Percentiles rank a stretch among this genome's conserved stretches.
Evolutionary conservation across 1,140 invertebrate species (phyloP).

Genomic region (Tetragnatha versicolor): DNA sequence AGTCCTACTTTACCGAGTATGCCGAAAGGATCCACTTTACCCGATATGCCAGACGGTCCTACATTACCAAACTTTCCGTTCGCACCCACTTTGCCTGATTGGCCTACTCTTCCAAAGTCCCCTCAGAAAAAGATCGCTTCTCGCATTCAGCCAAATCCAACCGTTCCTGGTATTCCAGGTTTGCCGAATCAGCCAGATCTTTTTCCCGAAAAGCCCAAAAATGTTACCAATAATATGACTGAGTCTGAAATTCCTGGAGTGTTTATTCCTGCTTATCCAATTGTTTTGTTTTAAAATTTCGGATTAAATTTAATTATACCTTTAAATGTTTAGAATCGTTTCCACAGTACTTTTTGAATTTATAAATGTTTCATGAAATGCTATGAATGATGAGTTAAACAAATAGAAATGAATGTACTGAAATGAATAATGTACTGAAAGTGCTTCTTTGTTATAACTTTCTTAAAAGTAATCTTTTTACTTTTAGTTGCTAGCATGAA

Average conservation of each 20-base stretch:
- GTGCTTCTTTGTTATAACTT: too few species aligned
- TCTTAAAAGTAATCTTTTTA: too few species aligned
- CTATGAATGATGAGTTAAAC: too few species aligned
- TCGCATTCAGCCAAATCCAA: conserved; percentile 28
- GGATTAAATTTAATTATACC: too few species aligned
- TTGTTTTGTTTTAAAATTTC: too few species aligned
- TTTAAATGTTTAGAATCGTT: too few species aligned
- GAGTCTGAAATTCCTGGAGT: conserved; percentile 46
- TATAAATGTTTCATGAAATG: too few species aligned
- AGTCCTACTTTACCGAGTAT: not conserved
- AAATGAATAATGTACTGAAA: too few species aligned
- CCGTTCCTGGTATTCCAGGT: conserved; percentile 38
- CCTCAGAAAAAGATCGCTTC: not conserved
- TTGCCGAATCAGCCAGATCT: conserved; percentile 39
- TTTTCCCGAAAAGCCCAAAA: conserved; percentile 42
- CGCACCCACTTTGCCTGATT: not conserved
- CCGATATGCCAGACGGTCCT: not conserved
- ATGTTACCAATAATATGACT: conserved; percentile 27
- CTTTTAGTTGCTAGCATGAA: too few species aligned
- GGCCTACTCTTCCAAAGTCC: not conserved
- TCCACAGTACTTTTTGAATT: too few species aligned
- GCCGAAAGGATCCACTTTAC: not conserved
- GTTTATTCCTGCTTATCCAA: conserved; percentile 12
- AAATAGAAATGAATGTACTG: too few species aligned
- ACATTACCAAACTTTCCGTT: not conserved